Percentiles rank a stretch among this genome's conserved stretches.
These are phyloP conservation scores for Venusia cambrica DNA, from an alignment of 2,888 invertebrate species.

Conservation along the genomic window DNA sequence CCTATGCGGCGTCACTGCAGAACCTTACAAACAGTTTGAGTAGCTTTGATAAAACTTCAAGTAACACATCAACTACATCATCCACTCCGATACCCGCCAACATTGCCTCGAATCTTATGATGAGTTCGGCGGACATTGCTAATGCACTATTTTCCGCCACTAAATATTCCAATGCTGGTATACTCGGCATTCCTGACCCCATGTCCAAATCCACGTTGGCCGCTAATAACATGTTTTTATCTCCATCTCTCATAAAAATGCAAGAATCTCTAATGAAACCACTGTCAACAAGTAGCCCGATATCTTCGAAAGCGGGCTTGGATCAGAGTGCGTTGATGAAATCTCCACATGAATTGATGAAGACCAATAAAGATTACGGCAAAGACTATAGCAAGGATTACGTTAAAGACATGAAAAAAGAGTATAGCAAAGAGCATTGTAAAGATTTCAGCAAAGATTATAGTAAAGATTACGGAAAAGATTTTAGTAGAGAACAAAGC, in stretches of 20 bases:
- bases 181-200: conserved; percentile 87
- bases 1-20: conserved; percentile 70
- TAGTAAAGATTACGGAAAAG: conserved; percentile 29
- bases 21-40: conserved; percentile 65
- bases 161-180: conserved; percentile 82
- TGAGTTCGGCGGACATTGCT: conserved; percentile 83
- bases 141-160: conserved; percentile 85
- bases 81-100: conserved; percentile 74
- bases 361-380: conserved; percentile 25
- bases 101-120: conserved; percentile 82
- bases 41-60: conserved; percentile 65
- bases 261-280: conserved; percentile 84
- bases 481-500: conserved; percentile 20
- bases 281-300: conserved; percentile 79
- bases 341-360: conserved; percentile 41
- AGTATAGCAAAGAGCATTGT: conserved; percentile 23
- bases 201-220: conserved; percentile 88
- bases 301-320: conserved; percentile 66
- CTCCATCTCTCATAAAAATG: conserved; percentile 87
- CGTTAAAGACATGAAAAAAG: conserved; percentile 20
- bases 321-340: conserved; percentile 72
- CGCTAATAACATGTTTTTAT: conserved; percentile 89
- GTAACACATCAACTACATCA: conserved; percentile 75
- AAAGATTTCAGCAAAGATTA: conserved; percentile 21
- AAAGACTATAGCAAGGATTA: conserved; percentile 25